These are phyloP conservation scores for Erebia aethiops DNA, from an alignment of 2,888 invertebrate genomes.

Conservation along the genomic window DNA sequence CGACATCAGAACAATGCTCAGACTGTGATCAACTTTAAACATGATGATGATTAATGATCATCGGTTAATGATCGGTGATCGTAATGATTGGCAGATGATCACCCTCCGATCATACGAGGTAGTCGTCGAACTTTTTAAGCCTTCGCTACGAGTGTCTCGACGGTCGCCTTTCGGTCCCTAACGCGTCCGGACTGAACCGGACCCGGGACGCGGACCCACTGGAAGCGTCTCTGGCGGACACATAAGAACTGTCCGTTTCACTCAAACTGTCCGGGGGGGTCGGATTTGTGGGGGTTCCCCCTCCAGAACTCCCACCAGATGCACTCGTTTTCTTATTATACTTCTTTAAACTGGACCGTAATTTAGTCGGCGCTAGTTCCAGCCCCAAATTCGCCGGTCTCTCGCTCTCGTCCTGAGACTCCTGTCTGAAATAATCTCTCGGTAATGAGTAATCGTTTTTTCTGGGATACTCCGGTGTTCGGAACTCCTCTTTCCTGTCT, in stretches of 20 bases:
- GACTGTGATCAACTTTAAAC: not conserved
- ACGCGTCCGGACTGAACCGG: constrained; percentile 89
- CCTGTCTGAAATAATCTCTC: constrained; percentile 67
- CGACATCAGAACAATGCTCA: not conserved
- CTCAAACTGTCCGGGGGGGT: constrained; percentile 94
- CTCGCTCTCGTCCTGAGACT: constrained; percentile 64
- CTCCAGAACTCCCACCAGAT: constrained; percentile 80
- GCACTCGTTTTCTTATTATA: constrained; percentile 74
- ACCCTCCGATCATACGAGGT: constrained; percentile 65
- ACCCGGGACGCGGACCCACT: constrained; percentile 88
- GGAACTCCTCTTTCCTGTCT: constrained; percentile 60
- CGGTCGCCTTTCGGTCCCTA: constrained; percentile 72
- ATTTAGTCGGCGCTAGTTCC: constrained; percentile 86
- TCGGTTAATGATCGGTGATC: constrained; percentile 2
- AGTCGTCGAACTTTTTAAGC: constrained; percentile 76
- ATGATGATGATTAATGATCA: not conserved
- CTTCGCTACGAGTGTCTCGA: constrained; percentile 81
- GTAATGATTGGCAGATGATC: constrained; percentile 6
- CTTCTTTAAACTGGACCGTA: constrained; percentile 91
- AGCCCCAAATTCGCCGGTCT: constrained; percentile 81
- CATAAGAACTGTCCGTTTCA: constrained; percentile 92
- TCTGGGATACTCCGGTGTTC: constrained; percentile 62
- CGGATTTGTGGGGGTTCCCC: constrained; percentile 90
- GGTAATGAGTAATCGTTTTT: constrained; percentile 70
- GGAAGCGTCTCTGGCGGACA: constrained; percentile 91